Conservation (phyloP, 2,888 invertebrate genomes). For the Mechanitis mazaeus region DNA sequence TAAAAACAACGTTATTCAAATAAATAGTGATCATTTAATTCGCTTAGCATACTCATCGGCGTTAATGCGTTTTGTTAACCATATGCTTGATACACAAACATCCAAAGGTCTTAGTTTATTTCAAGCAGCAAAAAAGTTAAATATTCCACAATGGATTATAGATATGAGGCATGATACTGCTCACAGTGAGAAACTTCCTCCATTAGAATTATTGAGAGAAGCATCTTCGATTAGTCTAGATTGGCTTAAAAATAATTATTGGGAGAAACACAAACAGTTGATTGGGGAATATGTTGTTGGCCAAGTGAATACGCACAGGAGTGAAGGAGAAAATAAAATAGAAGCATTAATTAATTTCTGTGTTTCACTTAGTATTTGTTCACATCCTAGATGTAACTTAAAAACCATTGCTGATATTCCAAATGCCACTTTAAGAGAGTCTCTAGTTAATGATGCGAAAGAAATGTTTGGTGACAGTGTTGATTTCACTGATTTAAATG, state of each 20-base stretch:
- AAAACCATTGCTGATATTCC: conserved; percentile 59
- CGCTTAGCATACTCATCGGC: conserved; percentile 79
- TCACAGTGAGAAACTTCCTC: conserved; percentile 82
- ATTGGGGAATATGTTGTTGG: conserved; percentile 65
- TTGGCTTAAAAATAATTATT: conserved; percentile 83
- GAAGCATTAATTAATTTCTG: conserved; percentile 54
- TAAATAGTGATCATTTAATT: conserved; percentile 61
- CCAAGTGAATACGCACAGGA: conserved; percentile 36
- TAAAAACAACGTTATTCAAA: conserved; percentile 37
- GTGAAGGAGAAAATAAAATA: conserved; percentile 47
- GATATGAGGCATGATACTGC: conserved; percentile 86
- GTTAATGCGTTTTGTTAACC: conserved; percentile 81
- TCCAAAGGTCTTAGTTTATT: conserved; percentile 72
- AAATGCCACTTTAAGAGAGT: conserved; percentile 49
- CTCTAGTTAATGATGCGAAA: conserved; percentile 53
- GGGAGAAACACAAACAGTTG: conserved; percentile 73
- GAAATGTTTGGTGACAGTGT: conserved; percentile 51
- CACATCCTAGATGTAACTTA: conserved; percentile 54
- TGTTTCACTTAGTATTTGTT: conserved; percentile 58
- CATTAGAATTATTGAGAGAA: conserved; percentile 77
- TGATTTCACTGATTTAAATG: conserved; percentile 52
- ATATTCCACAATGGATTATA: conserved; percentile 88
- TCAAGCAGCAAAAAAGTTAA: conserved; percentile 78
- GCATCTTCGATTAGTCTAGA: conserved; percentile 79
- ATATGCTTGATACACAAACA: conserved; percentile 75